Evolutionary conservation across 2,113 vertebrate species (phyloP).

Genomic region (Limanda limanda): DNA sequence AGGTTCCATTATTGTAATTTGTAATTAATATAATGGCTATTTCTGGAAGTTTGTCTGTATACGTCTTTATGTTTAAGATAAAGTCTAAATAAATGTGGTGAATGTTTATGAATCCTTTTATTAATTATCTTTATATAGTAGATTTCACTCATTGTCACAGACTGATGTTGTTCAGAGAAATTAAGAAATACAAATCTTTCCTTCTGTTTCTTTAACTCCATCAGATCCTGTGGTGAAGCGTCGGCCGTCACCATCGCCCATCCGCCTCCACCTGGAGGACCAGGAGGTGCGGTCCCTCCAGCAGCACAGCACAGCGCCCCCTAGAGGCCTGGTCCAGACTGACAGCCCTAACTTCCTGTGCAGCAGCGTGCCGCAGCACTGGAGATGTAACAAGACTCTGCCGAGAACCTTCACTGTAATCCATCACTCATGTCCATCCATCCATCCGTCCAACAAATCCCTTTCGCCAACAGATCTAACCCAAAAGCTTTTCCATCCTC

Average conservation of each 20-base stretch:
- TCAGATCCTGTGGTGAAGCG: constrained; percentile 88
- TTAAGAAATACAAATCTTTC: too few species aligned
- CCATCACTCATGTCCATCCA: background rate
- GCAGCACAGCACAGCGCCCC: constrained; percentile 87
- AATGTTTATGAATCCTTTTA: too few species aligned
- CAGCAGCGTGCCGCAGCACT: constrained; percentile 93
- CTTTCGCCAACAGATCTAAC: rapidly evolving
- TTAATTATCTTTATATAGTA: too few species aligned
- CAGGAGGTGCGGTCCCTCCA: constrained; percentile 79
- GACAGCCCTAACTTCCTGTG: constrained; percentile 97
- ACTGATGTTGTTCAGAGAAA: too few species aligned
- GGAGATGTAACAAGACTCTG: constrained; percentile 96
- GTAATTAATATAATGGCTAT: too few species aligned
- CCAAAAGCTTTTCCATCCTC: background rate
- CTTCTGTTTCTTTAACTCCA: constrained; percentile 53
- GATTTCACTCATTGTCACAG: too few species aligned
- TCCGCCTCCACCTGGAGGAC: constrained; percentile 18
- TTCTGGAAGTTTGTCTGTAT: too few species aligned
- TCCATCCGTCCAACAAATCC: background rate
- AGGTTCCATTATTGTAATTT: too few species aligned
- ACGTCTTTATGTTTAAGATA: too few species aligned
- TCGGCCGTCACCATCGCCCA: constrained; percentile 84
- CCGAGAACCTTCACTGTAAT: constrained; percentile 94
- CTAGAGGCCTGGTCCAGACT: constrained; percentile 90
- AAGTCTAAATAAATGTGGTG: too few species aligned